Base-by-base conservation (phyloP, 1,140 invertebrate species). In the Drosophila triauraria region DNA sequence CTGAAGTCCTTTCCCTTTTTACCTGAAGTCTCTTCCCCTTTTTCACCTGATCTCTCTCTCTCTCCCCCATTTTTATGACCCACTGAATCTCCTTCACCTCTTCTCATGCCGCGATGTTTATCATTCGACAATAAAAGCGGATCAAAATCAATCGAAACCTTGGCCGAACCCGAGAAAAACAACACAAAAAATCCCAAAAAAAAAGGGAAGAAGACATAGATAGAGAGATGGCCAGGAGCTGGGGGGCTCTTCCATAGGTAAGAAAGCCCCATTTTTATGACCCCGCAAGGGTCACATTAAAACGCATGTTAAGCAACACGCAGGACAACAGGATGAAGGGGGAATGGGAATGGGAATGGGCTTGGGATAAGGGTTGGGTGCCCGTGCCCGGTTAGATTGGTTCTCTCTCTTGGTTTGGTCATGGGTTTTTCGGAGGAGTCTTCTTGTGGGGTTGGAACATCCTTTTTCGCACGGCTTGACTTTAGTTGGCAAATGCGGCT, bases 211-310 rank as follows among this genome's bases (percentile, higher is more conserved):
- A 59, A 17, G 17, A 17, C 17, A 8, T 32, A 32, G 30, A 32
- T 35, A 47, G 23, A 35, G n/a, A 23, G 30, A 48, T 51, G 38
- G 32, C 38, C 17, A 15, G 38, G 20, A 32, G n/a, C 32, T 30
- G 44, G 27, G 27, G 13, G 35, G 25, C 25, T 7, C 30, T 38
- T 67, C 20, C 25, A 51, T 62, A 75, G 71, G 60, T 57, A 46
- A 47, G 53, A 69, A 70, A 76, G 50, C 38, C 38, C 42, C 20
- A 78, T 74, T 82, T 91, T 91, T 91, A 91, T 90, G 84, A 75
- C 67, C 75, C 84, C 88, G 74, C 88, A 91, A 88, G 88, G 88
- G 90, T 90, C 90, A 91, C 90, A 91, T 91, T 91, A 91, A 91
- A 90, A 85, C 70, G 72, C 88, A 91, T 91, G 87, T 82, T 82